Conservation (phyloP, 2,888 invertebrate species). For the Rhogogaster chlorosoma region DNA sequence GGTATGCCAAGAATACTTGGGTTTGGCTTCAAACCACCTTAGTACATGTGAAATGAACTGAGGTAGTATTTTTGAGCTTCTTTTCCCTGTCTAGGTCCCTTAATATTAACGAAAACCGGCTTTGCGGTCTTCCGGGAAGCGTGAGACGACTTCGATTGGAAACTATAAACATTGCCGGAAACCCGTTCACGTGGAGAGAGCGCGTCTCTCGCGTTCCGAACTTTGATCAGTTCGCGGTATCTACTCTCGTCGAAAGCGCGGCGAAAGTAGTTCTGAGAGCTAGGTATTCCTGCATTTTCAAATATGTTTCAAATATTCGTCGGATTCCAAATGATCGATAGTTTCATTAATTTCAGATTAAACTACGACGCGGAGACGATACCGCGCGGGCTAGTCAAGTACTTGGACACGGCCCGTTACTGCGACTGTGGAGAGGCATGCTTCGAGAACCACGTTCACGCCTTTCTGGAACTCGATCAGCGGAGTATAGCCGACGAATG, state of each 20-base stretch:
- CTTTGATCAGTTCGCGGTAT: conserved; percentile 75
- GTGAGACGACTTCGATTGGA: conserved; percentile 80
- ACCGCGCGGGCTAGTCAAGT: conserved; percentile 81
- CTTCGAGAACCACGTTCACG: conserved; percentile 65
- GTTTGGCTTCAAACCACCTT: background rate
- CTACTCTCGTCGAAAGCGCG: conserved; percentile 80
- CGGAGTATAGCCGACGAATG: conserved; percentile 62
- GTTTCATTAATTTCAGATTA: conserved; percentile 7
- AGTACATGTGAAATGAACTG: background rate
- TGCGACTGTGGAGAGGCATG: conserved; percentile 83
- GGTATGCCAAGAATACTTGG: conserved; percentile 69
- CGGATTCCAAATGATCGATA: background rate
- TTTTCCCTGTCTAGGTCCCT: background rate
- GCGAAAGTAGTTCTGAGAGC: conserved; percentile 80
- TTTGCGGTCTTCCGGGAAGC: conserved; percentile 80
- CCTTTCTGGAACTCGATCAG: conserved; percentile 59
- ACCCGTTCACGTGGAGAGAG: conserved; percentile 77
- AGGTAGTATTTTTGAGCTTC: background rate
- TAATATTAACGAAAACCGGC: conserved; percentile 38
- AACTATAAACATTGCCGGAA: conserved; percentile 81
- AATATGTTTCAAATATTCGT: background rate
- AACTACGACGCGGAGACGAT: conserved; percentile 81
- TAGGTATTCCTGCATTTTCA: conserved; percentile 63
- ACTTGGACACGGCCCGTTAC: conserved; percentile 82
- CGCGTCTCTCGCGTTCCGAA: background rate